Percentiles rank a stretch among this genome's conserved stretches.
Conservation (phyloP, 2,113 vertebrate genomes). For the Dendropsophus ebraccatus region DNA sequence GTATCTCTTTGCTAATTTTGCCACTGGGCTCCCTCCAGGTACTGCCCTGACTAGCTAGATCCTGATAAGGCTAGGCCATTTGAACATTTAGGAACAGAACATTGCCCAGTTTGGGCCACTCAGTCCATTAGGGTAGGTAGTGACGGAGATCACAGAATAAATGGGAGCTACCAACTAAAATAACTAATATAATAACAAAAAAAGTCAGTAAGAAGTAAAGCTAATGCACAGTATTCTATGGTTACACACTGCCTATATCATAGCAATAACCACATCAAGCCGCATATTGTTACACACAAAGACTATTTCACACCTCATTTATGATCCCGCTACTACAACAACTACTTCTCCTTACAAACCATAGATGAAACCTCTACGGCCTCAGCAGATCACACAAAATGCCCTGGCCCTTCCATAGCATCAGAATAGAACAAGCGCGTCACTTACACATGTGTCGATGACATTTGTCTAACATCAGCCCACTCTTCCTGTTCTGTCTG, state of each 20-base stretch:
- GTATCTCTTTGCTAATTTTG: too few species aligned
- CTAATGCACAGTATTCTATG: neutral
- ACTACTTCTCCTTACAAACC: neutral
- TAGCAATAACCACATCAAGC: too few species aligned
- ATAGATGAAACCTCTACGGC: neutral
- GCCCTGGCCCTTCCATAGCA: neutral
- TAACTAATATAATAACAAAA: too few species aligned
- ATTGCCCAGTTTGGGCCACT: too few species aligned
- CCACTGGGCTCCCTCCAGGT: too few species aligned
- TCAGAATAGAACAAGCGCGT: constrained; percentile 7
- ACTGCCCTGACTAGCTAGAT: too few species aligned
- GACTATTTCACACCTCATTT: neutral
- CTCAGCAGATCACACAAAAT: neutral
- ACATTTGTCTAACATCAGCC: constrained; percentile 22
- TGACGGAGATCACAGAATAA: neutral
- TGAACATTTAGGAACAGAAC: too few species aligned
- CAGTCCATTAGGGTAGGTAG: too few species aligned
- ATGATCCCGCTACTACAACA: neutral
- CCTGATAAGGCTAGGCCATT: too few species aligned
- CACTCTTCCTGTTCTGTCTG: constrained; percentile 38
- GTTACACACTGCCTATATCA: neutral
- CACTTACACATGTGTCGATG: constrained; percentile 16
- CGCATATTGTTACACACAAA: too few species aligned
- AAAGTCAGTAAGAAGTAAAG: too few species aligned
- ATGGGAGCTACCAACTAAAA: neutral